These are phyloP conservation scores for Rana temporaria DNA, from an alignment of 2,113 vertebrate species.

Conservation along the genomic window DNA sequence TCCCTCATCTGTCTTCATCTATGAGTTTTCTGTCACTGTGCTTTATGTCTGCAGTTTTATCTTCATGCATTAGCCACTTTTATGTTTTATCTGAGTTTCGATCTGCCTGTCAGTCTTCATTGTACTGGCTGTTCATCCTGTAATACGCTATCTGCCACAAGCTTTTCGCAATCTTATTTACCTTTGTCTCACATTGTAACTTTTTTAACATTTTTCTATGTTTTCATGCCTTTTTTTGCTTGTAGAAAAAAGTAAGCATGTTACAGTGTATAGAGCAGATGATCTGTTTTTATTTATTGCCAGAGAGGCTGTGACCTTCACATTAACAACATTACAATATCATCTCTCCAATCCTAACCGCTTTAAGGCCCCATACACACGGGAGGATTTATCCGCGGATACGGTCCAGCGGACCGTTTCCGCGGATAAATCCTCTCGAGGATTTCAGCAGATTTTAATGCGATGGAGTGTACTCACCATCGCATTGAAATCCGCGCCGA, in stretches of 20 bases:
- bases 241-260: neutral
- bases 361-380: too few species aligned
- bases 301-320: slow-evolving; percentile 15
- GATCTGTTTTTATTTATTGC: slow-evolving; percentile 3
- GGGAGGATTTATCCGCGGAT: too few species aligned
- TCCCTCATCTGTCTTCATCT: slow-evolving; percentile 51
- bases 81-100: slow-evolving; percentile 49
- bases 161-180: slow-evolving; percentile 19
- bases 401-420: too few species aligned
- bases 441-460: too few species aligned
- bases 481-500: too few species aligned
- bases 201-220: slow-evolving; percentile 17
- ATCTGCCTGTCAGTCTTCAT: slow-evolving; percentile 51
- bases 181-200: neutral
- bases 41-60: slow-evolving; percentile 49
- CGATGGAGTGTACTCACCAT: too few species aligned
- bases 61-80: slow-evolving; percentile 49
- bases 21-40: slow-evolving; percentile 39
- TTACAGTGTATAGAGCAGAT: slow-evolving; percentile 4
- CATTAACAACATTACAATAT: neutral
- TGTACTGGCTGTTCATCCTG: slow-evolving; percentile 38
- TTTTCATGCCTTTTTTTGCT: neutral
- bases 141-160: slow-evolving; percentile 25
- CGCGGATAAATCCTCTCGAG: too few species aligned
- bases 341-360: neutral